These are phyloP conservation scores for Eulemur rubriventer DNA, from an alignment of 2,797 vertebrate species.

Conservation along the genomic window DNA sequence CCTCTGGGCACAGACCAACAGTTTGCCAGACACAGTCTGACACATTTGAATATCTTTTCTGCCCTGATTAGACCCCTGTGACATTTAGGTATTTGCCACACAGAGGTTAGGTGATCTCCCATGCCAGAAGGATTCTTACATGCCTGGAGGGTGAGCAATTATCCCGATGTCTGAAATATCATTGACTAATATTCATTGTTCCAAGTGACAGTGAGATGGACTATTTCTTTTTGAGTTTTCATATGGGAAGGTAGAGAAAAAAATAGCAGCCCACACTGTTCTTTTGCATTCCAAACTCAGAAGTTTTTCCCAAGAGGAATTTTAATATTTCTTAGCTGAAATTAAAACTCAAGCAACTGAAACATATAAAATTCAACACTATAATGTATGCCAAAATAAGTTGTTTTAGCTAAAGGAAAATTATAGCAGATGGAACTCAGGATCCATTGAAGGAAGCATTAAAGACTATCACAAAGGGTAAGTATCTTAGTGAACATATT, in stretches of 20 bases:
- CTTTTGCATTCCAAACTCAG: not conserved
- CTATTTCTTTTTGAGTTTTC: not conserved
- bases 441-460: not conserved
- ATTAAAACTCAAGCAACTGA: constrained; percentile 30
- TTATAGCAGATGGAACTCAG: constrained; percentile 27
- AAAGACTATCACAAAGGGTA: not conserved
- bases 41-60: not conserved
- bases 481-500: not conserved
- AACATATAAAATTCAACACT: not conserved
- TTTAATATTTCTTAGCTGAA: not conserved
- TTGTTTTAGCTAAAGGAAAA: constrained; percentile 35
- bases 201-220: not conserved
- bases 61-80: not conserved
- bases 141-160: not conserved
- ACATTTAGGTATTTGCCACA: not conserved
- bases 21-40: not conserved
- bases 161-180: not conserved
- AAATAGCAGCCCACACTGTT: not conserved
- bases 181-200: not conserved
- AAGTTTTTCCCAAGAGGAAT: not conserved
- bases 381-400: not conserved
- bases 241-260: not conserved
- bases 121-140: not conserved
- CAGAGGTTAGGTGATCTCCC: not conserved
- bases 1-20: not conserved